Percentiles rank a stretch among this genome's conserved stretches.
Conservation (phyloP, 1,140 invertebrate species). For the Bombus turneri region DNA sequence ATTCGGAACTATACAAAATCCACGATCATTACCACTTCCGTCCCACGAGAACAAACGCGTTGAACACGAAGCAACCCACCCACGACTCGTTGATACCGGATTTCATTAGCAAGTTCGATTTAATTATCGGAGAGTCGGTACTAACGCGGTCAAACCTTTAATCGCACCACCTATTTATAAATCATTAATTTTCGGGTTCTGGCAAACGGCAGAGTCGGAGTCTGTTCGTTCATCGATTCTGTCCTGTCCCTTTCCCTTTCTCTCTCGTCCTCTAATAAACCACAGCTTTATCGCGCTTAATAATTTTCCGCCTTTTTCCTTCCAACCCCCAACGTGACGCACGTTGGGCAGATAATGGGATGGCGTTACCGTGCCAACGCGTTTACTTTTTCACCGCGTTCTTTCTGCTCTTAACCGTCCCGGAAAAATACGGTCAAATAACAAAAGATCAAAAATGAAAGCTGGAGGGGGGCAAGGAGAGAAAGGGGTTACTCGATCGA, state of each 20-base stretch:
- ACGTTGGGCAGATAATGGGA: not conserved
- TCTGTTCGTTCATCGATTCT: no score
- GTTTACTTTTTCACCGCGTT: constrained; percentile 26
- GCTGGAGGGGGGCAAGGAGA: not conserved
- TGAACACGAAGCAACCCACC: constrained; percentile 4
- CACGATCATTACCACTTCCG: constrained; percentile 4
- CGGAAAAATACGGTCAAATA: constrained; percentile 1
- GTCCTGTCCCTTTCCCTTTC: not conserved
- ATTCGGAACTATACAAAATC: constrained; percentile 27
- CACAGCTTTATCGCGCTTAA: not conserved
- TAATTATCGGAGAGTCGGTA: constrained; percentile 62
- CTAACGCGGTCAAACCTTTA: constrained; percentile 45
- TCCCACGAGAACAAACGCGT: not conserved
- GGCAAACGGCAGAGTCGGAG: no score
- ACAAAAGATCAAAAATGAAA: constrained; percentile 41
- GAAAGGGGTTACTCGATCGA: constrained; percentile 16
- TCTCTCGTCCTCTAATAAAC: not conserved
- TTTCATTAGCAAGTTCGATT: constrained; percentile 76
- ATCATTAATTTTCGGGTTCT: constrained; percentile 54
- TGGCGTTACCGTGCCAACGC: not conserved
- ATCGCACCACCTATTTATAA: constrained; percentile 60
- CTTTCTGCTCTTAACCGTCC: constrained; percentile 1
- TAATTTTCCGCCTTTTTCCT: not conserved
- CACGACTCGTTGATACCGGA: constrained; percentile 69
- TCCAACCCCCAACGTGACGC: not conserved